Base-by-base conservation (phyloP, 1,140 invertebrate species). In the Pseudomyrmex sp. region DNA sequence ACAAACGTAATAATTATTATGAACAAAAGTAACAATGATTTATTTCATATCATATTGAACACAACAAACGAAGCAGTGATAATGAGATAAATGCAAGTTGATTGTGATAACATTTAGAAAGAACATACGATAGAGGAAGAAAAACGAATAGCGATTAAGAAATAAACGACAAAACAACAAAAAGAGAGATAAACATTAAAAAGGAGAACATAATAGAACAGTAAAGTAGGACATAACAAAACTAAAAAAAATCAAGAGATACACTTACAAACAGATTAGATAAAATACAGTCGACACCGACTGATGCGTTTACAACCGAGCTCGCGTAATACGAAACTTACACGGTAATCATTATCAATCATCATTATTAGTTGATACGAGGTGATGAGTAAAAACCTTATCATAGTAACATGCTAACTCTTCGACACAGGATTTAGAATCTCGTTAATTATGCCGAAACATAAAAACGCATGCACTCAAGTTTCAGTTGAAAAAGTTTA, bases 1-100 rank as follows among this genome's bases (percentile, higher is more conserved):
- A 75, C 59, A 61, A 48, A 0, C 35, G 5, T 46, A 82, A 12
- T 9, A 80, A 15, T 61, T 12, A 62, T 26, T 23, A 26, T n/a
- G 46, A 56, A 75, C 50, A 23, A 26, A 23, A 61, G 20, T 26
- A 26, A 62, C 20, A 62, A 23, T 61, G 35, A 61, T 61, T 61
- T 23, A 23, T 61, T 35, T 35, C 35, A 35, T 35, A 35, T 35
- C 35, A 3, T 62, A 62, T 62, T 62, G 8, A 62, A 23, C 12
- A 62, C 23, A 26, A 13, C 23, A 61, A 61, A 26, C 20, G 59
- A 58, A 58, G n/a, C 20, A 10, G 59, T 10, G 18, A 9, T 35
- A 35, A 35, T 35, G 35, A 2, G 20, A 12, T 20, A 18, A 59
- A 5, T 15, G 7, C 18, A 7, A 62, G 23, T 62, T 26, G 23